phyloP scores from a whole-genome alignment of 2,888 invertebrate species.

The Pristionchus arcanus region DNA sequence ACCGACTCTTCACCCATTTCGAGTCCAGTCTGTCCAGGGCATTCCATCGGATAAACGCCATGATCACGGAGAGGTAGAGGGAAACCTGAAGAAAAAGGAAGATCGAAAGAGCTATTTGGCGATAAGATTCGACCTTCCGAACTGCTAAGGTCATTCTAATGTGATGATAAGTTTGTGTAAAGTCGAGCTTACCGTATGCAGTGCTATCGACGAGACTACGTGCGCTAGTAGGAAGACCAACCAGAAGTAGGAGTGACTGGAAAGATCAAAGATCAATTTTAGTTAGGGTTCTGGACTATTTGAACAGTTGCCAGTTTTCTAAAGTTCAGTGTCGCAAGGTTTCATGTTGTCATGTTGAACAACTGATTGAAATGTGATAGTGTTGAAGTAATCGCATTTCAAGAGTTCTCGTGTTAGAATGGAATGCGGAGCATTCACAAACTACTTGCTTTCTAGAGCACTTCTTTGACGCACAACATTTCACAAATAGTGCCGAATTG shows the following conservation, averaged over 20 bases:
- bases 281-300: neutral
- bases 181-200: conserved; percentile 45
- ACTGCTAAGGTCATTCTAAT: neutral
- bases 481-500: neutral
- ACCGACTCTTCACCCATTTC: conserved; percentile 71
- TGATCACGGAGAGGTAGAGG: conserved; percentile 55
- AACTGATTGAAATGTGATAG: neutral
- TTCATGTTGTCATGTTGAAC: neutral
- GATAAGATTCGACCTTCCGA: neutral
- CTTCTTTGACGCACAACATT: neutral
- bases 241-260: conserved; percentile 68
- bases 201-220: conserved; percentile 55
- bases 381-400: neutral
- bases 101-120: neutral
- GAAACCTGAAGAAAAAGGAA: neutral
- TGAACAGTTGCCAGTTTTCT: neutral
- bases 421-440: neutral
- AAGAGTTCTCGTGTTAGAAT: neutral
- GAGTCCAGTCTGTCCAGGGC: conserved; percentile 69
- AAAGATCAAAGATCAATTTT: conserved; percentile 44
- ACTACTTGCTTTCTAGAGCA: neutral
- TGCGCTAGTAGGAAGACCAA: conserved; percentile 61
- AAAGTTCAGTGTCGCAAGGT: neutral
- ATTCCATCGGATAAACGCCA: conserved; percentile 68
- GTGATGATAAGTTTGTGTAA: neutral